Base-by-base conservation (phyloP, 2,113 vertebrate species). In the Recurvirostra avosetta region DNA sequence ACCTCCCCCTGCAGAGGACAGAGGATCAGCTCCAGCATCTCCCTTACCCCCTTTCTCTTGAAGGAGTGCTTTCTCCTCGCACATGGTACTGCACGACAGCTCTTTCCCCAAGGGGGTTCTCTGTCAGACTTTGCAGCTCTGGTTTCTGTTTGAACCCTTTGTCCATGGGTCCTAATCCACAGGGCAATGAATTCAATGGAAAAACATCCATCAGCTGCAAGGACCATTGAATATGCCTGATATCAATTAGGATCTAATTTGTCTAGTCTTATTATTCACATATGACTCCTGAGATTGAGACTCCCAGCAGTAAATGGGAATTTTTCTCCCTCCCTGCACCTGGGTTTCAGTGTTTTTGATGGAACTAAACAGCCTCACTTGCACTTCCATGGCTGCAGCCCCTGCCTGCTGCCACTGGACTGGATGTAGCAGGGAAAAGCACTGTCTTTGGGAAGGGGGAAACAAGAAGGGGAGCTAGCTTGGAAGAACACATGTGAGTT, bases 191-290 rank as follows among this genome's bases (percentile, higher is more conserved):
- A 85, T 88, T 88, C n/a, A 59, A n/a, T 63, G 36, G 38, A 59
- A 91, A 92, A 88, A 58, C 61, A 95, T 87, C 55, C 63, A 83
- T 88, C 56, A 93, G 83, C 78, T 92, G 68, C 84, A 92, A 83
- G 67, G 19, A 75, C 55, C 59, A 63, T 52, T 93, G 68, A 79
- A 90, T 73, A 90, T 86, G 79, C 76, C 83, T 86, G 72, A 90
- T 84, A 84, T 62, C 56, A 93, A 92, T 96, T 93, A 93, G 88
- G 43, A 71, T 78, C 47, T 92, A 92, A 92, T 93, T 96, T 92
- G 82, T 85, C 82, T 92, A 73, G 88, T 83, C 63, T 86, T 92
- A 88, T 83, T 93, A 89, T 74, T 96, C 66, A 83, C 88, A 62
- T 66, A 65, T 88, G 81, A 96, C 71, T 74, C 63, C 45, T 63